phyloP scores from a whole-genome alignment of 2,888 invertebrate species.

The Nasonia oneida region DNA sequence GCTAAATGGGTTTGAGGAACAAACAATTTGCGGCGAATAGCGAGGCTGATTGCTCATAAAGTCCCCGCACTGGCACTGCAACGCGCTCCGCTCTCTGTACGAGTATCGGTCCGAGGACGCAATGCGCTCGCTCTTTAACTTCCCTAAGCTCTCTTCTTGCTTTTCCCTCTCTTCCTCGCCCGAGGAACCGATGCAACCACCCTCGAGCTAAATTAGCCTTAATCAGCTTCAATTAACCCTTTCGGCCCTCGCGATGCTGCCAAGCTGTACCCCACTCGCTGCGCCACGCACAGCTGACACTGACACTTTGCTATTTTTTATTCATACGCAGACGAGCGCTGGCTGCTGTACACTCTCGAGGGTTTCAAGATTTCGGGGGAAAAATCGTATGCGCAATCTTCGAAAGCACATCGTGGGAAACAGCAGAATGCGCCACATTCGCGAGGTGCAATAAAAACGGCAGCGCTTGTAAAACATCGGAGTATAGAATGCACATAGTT shows the following conservation, averaged over 20 bases:
- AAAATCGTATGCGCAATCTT: background rate
- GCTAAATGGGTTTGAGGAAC: conserved; percentile 78
- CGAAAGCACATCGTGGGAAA: conserved; percentile 39
- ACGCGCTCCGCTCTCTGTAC: background rate
- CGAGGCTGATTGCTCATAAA: conserved; percentile 73
- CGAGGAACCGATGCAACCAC: background rate
- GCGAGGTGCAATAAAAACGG: conserved; percentile 35
- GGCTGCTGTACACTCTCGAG: background rate
- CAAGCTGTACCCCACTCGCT: background rate
- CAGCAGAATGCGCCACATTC: conserved; percentile 32
- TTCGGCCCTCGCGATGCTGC: conserved; percentile 33
- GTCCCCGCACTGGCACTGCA: conserved; percentile 62
- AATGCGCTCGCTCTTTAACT: conserved; percentile 43
- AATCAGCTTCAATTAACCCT: conserved; percentile 60
- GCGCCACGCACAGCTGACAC: conserved; percentile 6
- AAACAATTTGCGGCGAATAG: conserved; percentile 76
- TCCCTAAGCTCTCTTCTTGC: conserved; percentile 41
- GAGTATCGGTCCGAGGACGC: conserved; percentile 50
- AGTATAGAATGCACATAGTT: conserved; percentile 17
- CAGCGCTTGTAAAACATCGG: conserved; percentile 30
- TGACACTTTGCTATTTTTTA: conserved; percentile 41
- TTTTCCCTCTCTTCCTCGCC: conserved; percentile 22
- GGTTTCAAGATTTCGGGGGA: background rate
- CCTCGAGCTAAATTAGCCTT: conserved; percentile 47
- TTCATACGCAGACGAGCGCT: conserved; percentile 9